Evolutionary conservation across 2,797 vertebrate genomes (phyloP), one percentile per base, ranked within the genome.

Genomic region (Sebastes iracundus): DNA sequence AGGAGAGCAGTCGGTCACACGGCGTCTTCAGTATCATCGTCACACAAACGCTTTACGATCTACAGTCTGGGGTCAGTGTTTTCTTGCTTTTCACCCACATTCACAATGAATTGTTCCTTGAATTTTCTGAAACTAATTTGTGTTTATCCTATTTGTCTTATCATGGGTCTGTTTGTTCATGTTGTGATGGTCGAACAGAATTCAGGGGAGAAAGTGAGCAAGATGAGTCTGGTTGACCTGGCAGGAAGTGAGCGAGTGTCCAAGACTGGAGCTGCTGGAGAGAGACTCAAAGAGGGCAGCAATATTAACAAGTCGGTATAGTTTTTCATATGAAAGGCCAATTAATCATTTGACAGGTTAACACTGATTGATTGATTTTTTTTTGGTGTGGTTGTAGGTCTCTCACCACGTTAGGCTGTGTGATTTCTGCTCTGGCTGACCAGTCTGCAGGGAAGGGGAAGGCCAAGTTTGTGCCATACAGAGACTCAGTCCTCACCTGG

Each of bases 401-500:
- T 16, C 97, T 99, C 66, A 99, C 98, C 82, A 99, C 99, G 0
- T 93, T 99, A 83, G 99, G 99, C 8, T 97, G 97, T 92, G 98
- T 99, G 90, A 99, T 99, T 91, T 99, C 99, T 62, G 98, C 98
- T 18, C 94, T 99, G 76, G 99, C 98, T 42, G 98, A 99, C 92
- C 98, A 99, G 95, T 98, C 98, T 72, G 97, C 97, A 52, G 98
- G 97, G 77, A 99, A 99, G 87, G 97, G 97, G 53, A 99, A 98
- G 91, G 97, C 89, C 85, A 99, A 99, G 92, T 99, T 99, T 94
- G 98, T 99, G 94, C 99, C 98, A 90, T 99, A 99, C 93, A 97
- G 98, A 95, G 99, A 99, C 90, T 99, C 98, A 3, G 98, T 99
- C 23, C 97, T 99, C 86, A 99, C 99, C 63, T 99, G 98, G 98